These are phyloP conservation scores for Pseudomyrmex dendroicus DNA, from an alignment of 1,140 invertebrate species.

Conservation along the genomic window DNA sequence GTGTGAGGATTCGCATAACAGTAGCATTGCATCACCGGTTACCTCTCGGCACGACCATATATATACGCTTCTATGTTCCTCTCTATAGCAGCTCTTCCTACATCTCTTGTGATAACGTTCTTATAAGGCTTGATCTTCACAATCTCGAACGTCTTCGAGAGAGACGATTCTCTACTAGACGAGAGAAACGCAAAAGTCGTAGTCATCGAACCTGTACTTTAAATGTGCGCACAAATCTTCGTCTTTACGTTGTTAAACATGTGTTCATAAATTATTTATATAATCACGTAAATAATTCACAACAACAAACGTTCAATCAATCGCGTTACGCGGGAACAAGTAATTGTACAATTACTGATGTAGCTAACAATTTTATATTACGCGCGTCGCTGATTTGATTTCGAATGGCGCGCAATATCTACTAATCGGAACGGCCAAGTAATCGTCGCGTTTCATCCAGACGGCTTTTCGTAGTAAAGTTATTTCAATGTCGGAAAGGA, in stretches of 20 bases:
- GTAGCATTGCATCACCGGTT: constrained; percentile 69
- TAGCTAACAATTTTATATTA: too few species aligned
- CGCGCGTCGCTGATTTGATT: too few species aligned
- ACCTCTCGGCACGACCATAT: constrained; percentile 60
- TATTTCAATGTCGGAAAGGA: constrained; percentile 72
- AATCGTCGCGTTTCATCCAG: constrained; percentile 9
- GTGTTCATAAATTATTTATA: background rate
- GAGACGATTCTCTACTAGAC: background rate
- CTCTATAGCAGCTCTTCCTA: constrained; percentile 66
- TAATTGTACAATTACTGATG: background rate
- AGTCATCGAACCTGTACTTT: constrained; percentile 47
- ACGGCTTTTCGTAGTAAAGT: constrained; percentile 58
- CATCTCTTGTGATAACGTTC: constrained; percentile 72
- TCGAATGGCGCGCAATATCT: too few species aligned
- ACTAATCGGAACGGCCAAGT: background rate
- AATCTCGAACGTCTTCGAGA: constrained; percentile 46
- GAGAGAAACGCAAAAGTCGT: constrained; percentile 40
- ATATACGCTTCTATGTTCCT: constrained; percentile 72
- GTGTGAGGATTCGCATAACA: constrained; percentile 68
- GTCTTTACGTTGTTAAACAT: background rate
- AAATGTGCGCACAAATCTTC: constrained; percentile 45
- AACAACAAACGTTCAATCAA: background rate
- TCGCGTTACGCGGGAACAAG: background rate
- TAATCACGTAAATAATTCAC: background rate
- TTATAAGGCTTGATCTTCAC: constrained; percentile 74